Percentiles rank a stretch among this genome's conserved stretches.
These are phyloP conservation scores for Oreochromis spilurus DNA, from an alignment of 2,113 vertebrate species.

Conservation along the genomic window DNA sequence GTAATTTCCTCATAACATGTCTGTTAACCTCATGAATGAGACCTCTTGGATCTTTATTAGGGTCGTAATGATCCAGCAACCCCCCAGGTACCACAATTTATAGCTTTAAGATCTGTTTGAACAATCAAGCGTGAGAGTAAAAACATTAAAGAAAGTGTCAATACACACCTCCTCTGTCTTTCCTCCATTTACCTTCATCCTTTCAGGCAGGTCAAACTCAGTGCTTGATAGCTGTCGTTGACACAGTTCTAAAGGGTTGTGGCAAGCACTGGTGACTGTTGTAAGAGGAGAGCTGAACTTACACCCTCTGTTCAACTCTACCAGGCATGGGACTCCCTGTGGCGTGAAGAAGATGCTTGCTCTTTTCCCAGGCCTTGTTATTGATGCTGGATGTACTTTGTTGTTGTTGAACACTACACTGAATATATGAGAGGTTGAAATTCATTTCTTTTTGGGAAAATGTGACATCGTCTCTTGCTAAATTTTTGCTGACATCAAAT, in stretches of 20 bases:
- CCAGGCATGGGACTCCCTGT: not conserved
- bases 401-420: not conserved
- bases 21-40: not conserved
- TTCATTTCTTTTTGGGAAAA: not conserved
- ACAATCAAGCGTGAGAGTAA: not conserved
- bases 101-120: not conserved
- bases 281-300: conserved; percentile 25
- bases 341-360: conserved; percentile 30
- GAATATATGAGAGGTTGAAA: not conserved
- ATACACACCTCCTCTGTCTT: not conserved
- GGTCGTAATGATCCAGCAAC: not conserved
- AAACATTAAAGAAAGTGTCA: conserved; percentile 15
- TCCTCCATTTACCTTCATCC: conserved; percentile 11
- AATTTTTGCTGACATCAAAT: not conserved
- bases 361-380: conserved; percentile 9
- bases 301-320: conserved; percentile 1
- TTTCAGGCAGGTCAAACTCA: conserved; percentile 28
- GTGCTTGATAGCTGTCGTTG: conserved; percentile 50
- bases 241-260: conserved; percentile 52
- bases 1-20: not conserved
- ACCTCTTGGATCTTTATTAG: not conserved
- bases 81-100: not conserved
- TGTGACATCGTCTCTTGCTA: not conserved
- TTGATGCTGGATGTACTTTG: not conserved
- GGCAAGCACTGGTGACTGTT: conserved; percentile 33